Conservation (phyloP, 2,797 vertebrate species). For the Paratrypauchen microcephalus region DNA sequence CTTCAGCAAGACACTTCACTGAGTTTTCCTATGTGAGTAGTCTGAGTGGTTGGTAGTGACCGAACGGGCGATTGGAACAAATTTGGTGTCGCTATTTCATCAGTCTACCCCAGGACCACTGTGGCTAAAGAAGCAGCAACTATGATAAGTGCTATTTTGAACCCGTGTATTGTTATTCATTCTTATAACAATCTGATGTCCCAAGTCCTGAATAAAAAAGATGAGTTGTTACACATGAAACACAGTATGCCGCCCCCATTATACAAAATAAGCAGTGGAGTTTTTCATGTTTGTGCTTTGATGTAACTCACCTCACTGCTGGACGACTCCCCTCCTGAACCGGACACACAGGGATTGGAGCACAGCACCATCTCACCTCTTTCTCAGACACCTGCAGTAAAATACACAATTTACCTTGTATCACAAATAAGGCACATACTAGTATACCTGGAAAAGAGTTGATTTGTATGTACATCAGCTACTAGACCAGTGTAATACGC, state of each 20-base stretch:
- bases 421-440: background rate
- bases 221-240: background rate
- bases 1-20: too few relatives aligned
- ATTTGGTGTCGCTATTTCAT: too few relatives aligned
- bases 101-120: too few relatives aligned
- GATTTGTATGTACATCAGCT: conserved; percentile 30
- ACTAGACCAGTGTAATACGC: conserved; percentile 19
- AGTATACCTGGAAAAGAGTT: conserved; percentile 12
- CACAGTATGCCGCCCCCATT: background rate
- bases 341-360: conserved; percentile 78
- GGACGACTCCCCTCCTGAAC: conserved; percentile 59
- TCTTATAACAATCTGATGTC: background rate
- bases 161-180: background rate
- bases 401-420: conserved; percentile 11
- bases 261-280: background rate
- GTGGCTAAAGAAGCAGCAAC: too few relatives aligned
- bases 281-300: background rate
- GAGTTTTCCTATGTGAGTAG: too few relatives aligned
- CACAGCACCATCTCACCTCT: conserved; percentile 86
- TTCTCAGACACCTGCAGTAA: conserved; percentile 38
- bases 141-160: too few relatives aligned
- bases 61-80: too few relatives aligned
- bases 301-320: conserved; percentile 60
- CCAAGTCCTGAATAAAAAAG: background rate
- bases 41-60: too few relatives aligned